Base-by-base conservation (phyloP, 2,113 vertebrate species). In the Bufo gargarizans region DNA sequence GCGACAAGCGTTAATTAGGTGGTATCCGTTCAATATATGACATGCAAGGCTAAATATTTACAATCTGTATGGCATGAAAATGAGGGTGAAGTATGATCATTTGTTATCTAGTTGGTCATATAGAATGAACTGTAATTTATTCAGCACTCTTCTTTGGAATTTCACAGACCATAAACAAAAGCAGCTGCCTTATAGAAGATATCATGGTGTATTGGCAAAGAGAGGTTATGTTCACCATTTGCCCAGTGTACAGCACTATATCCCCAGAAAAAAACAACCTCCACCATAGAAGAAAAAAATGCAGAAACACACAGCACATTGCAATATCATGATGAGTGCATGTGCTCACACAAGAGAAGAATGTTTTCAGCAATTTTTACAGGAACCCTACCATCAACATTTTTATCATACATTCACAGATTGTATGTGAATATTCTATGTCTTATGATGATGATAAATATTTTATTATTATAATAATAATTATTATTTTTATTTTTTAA, bases 31-130 rank as follows among this genome's bases (percentile, higher is more conserved):
- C 82, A 78, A 84, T 88, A 84, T 78, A 78, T 89, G n/a, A 84
- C 58, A 77, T 63, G 61, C 45, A 78, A 71, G 63, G 87, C 81
- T 78, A 89, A 89, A 89, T 84, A 89, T 89, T 89, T 89, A 89
- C 72, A 77, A 83, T 84, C 49, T 77, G 17, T 53, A 63, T 63
- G 72, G 47, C 56, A 84, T 53, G 59, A 6, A 77, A 84, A 84
- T 84, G 55, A 69, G 9, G 53, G 74, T 20, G 43, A 20, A 55
- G 22, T 16, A 69, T 77, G 22, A 5, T 47, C 33, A 56, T 50
- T 86, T 55, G 82, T 67, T 82, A 83, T 88, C 20, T 65, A 67
- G 50, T 53, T n/a, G 67, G 55, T 84, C 69, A 84, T 45, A 55
- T 55, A 14, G 6, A 71, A 71, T 33, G 14, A 22, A 17, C 47